Evolutionary conservation across 2,113 vertebrate species (phyloP).

Genomic region (Mus pahari): DNA sequence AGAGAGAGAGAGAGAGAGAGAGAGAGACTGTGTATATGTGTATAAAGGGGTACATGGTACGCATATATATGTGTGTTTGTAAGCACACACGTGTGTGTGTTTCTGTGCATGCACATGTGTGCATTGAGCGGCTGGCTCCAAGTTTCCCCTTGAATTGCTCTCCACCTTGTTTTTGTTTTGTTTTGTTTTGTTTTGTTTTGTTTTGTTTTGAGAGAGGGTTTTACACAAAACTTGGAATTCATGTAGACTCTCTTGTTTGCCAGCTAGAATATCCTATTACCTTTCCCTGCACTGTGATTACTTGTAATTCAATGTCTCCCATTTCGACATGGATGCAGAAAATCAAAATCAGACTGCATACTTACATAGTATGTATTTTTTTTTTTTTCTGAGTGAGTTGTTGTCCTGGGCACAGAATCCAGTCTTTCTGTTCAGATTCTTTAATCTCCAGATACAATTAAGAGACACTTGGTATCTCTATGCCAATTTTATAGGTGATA

Average conservation of each 20-base stretch:
- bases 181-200: too few species aligned
- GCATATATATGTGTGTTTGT: background rate
- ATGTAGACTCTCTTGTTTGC: background rate
- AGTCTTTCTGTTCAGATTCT: background rate
- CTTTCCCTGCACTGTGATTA: background rate
- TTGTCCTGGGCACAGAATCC: background rate
- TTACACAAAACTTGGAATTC: background rate
- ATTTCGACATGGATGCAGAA: too few species aligned
- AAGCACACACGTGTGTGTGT: background rate
- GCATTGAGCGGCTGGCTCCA: too few species aligned
- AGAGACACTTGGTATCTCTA: background rate
- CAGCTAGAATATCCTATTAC: background rate
- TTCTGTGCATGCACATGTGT: too few species aligned
- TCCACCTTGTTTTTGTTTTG: background rate
- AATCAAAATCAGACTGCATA: background rate
- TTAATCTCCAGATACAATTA: conserved; percentile 3
- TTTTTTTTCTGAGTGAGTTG: background rate
- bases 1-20: too few species aligned
- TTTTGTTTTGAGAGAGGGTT: background rate
- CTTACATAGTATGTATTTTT: background rate
- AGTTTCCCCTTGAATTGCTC: background rate
- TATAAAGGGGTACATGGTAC: background rate
- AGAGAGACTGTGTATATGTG: too few species aligned
- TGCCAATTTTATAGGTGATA: background rate
- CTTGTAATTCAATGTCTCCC: background rate